phyloP scores from a whole-genome alignment of 1,140 invertebrate genomes.

The Frieseomelitta varia region DNA sequence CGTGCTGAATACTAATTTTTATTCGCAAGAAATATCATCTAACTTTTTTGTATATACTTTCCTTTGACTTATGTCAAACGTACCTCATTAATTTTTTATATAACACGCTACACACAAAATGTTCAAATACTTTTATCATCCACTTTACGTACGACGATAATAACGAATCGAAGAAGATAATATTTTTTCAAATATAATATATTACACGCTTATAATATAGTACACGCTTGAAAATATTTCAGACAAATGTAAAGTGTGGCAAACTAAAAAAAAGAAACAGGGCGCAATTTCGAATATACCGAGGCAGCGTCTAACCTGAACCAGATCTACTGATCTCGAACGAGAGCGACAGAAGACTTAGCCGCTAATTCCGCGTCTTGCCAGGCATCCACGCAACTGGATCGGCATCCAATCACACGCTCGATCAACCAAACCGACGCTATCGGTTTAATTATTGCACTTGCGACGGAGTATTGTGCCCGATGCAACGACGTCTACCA shows the following conservation, averaged over 20 bases:
- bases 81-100: too few relatives aligned
- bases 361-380: constrained; percentile 22
- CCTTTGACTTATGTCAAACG: too few relatives aligned
- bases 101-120: too few relatives aligned
- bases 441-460: constrained; percentile 46
- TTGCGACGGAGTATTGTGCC: constrained; percentile 22
- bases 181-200: too few relatives aligned
- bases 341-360: not conserved
- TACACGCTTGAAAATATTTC: too few relatives aligned
- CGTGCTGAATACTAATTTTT: too few relatives aligned
- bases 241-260: not conserved
- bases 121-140: too few relatives aligned
- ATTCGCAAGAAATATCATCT: too few relatives aligned
- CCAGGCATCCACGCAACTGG: not conserved
- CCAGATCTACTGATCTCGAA: not conserved
- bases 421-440: constrained; percentile 42
- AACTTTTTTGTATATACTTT: too few relatives aligned
- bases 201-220: too few relatives aligned
- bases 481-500: not conserved
- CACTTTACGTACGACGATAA: too few relatives aligned
- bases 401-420: constrained; percentile 46
- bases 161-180: too few relatives aligned
- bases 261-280: not conserved
- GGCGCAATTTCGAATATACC: not conserved
- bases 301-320: not conserved